Conservation (phyloP, 92 coral and sea anemone species). For the Scolanthus callimorphus region DNA sequence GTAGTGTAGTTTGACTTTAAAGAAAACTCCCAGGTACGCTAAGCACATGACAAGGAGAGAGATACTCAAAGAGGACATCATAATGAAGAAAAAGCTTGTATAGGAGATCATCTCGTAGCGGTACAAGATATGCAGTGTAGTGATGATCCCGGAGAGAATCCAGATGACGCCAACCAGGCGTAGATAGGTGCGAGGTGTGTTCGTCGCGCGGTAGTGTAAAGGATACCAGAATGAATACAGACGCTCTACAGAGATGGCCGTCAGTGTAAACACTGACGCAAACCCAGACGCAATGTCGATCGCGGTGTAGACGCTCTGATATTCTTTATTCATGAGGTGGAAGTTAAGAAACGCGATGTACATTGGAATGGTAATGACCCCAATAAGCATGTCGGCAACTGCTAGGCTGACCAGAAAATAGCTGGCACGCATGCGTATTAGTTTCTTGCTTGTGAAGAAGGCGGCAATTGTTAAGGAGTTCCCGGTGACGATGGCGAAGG, state of each 20-base stretch:
- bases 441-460: constrained; percentile 43
- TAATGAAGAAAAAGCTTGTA: constrained; percentile 52
- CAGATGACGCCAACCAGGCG: constrained; percentile 31
- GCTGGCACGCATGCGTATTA: constrained; percentile 61
- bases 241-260: constrained; percentile 51
- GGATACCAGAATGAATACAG: constrained; percentile 45
- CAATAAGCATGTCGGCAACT: constrained; percentile 56
- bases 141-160: constrained; percentile 49
- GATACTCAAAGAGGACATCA: constrained; percentile 44
- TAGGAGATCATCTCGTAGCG: constrained; percentile 33
- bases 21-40: constrained; percentile 55
- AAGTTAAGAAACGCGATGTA: constrained; percentile 37
- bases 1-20: constrained; percentile 46
- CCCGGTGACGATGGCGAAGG: constrained; percentile 31
- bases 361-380: constrained; percentile 55
- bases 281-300: constrained; percentile 52
- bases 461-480: constrained; percentile 52
- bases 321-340: constrained; percentile 39
- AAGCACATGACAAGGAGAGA: constrained; percentile 50
- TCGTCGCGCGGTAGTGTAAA: constrained; percentile 23
- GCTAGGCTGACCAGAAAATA: constrained; percentile 59
- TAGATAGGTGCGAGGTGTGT: constrained; percentile 11
- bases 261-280: constrained; percentile 53
- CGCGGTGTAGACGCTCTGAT: constrained; percentile 48
- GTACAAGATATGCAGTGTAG: constrained; percentile 49